Evolutionary conservation across 1,140 invertebrate species (phyloP), one percentile per base, ranked within the genome.

Genomic region (Drosophila kohkoa): DNA sequence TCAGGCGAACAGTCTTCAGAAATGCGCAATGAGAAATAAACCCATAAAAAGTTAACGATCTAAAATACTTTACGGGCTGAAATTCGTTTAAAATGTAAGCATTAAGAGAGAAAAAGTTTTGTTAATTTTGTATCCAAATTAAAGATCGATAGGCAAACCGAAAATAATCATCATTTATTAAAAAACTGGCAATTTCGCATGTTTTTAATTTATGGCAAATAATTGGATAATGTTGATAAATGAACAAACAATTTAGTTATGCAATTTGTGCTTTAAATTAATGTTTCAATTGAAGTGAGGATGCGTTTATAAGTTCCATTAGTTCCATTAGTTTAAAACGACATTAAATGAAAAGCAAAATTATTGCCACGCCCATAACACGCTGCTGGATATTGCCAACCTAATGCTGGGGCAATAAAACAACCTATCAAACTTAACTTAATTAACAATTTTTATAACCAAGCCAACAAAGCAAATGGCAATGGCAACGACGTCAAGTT

Each of bases 371-470:
- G 43, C 76, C 73, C 72, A 58, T 45, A 13, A n/a, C 30, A 52
- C 49, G 20, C 20, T 25, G 20, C 3, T 25, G 20, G 20, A 25
- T 25, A 25, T 25, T 81, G 70, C 52, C 7, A 8, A 41, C 38
- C 1, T 8, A 16, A 5, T 46, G 15, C 13, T 11, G 6, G 10
- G 25, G 35, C 38, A 35, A 69, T 83, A 80, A 85, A 85, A 85
- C 81, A 75, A 70, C 75, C 66, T 72, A 79, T 82, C 67, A 81
- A 82, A 76, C 79, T 87, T 75, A 82, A 82, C 72, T 86, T 82
- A 87, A 79, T 85, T 85, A 85, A 85, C 74, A 81, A 81, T 70
- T 70, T 86, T 82, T 79, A 82, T 66, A 87, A 79, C 78, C 79
- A 67, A 8, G 16, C 32, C 13, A 25, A 63, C 30, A 28, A 46